These are phyloP conservation scores for Mesorhabditis sp. DNA, from an alignment of 2,888 invertebrate species.

Conservation along the genomic window DNA sequence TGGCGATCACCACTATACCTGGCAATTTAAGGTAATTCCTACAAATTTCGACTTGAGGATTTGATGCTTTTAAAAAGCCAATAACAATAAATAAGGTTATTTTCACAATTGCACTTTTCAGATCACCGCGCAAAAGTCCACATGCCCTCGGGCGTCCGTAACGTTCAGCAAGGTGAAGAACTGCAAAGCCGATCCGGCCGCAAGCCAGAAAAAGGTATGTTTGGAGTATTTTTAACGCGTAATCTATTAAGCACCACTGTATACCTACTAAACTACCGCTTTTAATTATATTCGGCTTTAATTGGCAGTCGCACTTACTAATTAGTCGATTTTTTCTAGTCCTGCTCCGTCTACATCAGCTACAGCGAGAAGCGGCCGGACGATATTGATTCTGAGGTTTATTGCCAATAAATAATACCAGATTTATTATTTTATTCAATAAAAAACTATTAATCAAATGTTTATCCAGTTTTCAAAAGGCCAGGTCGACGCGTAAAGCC, in stretches of 20 bases:
- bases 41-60: too few species aligned
- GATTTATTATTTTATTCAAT: too few species aligned
- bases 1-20: background rate
- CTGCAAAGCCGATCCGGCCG: background rate
- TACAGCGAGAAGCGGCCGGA: background rate
- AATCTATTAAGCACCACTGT: background rate
- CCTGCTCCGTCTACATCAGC: conserved; percentile 6
- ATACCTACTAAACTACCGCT: too few species aligned
- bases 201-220: background rate
- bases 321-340: background rate
- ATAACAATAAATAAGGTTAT: too few species aligned
- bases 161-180: background rate
- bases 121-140: background rate
- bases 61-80: too few species aligned
- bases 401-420: background rate
- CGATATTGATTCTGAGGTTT: background rate
- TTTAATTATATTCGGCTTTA: too few species aligned
- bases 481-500: background rate
- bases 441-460: too few species aligned
- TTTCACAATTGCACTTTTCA: too few species aligned
- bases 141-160: background rate
- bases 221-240: background rate
- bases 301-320: too few species aligned
- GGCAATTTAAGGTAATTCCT: background rate
- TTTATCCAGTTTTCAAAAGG: too few species aligned